Evolutionary conservation across 2,113 vertebrate species (phyloP).

Genomic region (Ptyas mucosa): DNA sequence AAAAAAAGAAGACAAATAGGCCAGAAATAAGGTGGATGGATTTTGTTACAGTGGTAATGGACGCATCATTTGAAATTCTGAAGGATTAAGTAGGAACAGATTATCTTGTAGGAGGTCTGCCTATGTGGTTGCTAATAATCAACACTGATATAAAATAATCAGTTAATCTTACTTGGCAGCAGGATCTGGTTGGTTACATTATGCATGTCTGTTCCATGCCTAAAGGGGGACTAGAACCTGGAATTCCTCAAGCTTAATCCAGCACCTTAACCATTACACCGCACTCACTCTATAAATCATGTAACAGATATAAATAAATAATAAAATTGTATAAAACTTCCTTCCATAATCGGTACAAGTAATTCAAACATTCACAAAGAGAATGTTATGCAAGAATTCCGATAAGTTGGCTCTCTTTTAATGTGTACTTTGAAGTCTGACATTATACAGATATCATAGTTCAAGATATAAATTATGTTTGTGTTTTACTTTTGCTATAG

Average conservation of each 20-base stretch:
- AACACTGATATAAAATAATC: not conserved
- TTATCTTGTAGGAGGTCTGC: not conserved
- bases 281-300: not conserved
- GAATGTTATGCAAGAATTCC: not conserved
- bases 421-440: not conserved
- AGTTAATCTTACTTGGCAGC: not conserved
- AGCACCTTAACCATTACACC: not conserved
- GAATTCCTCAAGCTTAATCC: not conserved
- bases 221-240: not conserved
- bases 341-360: not conserved
- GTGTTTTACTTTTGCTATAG: not conserved
- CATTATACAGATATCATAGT: not conserved
- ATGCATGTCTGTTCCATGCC: not conserved
- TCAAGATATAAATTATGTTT: not conserved
- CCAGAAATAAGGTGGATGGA: not conserved
- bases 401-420: not conserved
- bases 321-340: not conserved
- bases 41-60: not conserved
- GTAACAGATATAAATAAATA: not conserved
- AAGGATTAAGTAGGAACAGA: not conserved
- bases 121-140: not conserved
- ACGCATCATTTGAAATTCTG: not conserved
- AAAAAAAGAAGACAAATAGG: not conserved
- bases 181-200: not conserved
- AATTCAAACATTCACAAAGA: not conserved